Evolutionary conservation across 2,888 invertebrate genomes (phyloP), one percentile per base, ranked within the genome.

Genomic region (Allophyes oxyacanthae): DNA sequence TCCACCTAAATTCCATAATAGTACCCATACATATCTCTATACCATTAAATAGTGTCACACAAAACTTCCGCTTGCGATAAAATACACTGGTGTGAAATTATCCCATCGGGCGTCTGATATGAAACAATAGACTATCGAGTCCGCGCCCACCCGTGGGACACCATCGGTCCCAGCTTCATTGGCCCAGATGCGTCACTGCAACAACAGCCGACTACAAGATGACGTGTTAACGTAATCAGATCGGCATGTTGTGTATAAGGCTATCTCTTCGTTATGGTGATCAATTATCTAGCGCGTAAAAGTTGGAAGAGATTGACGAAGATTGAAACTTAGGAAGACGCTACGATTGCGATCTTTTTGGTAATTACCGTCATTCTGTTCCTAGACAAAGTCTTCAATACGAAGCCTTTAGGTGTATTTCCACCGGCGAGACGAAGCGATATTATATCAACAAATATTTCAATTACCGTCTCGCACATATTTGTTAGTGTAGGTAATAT

Each of bases 111-210:
- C 41, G 50, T 30, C 40, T 49, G 50, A 66, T 71, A 71, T 51
- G 66, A 67, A 64, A 66, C 66, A 71, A 68, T 70, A 58, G 64
- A 49, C 63, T 64, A 63, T 66, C 61, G 60, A 53, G 63, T 46
- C 53, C 14, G 46, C 38, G 26, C 56, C 49, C 44, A 44, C 81
- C 58, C 73, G 3, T 9, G 75, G 66, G 82, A 76, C 11, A 48
- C 28, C 15, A 37, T n/a, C 38, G 41, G 58, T 82, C 81, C 80
- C 79, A 49, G 68, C 69, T 78, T 85, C 79, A 87, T 88, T 87
- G 84, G 69, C 84, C 81, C 54, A 82, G 82, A 84, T 83, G 77
- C 73, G 70, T 71, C 73, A 57, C 49, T 61, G 52, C 52, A 54
- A 54, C 50, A 42, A 54, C 14, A 15, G 52, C 44, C 53, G 46